These are phyloP conservation scores for Rapana venosa DNA, from an alignment of 2,888 invertebrate genomes.

Conservation along the genomic window DNA sequence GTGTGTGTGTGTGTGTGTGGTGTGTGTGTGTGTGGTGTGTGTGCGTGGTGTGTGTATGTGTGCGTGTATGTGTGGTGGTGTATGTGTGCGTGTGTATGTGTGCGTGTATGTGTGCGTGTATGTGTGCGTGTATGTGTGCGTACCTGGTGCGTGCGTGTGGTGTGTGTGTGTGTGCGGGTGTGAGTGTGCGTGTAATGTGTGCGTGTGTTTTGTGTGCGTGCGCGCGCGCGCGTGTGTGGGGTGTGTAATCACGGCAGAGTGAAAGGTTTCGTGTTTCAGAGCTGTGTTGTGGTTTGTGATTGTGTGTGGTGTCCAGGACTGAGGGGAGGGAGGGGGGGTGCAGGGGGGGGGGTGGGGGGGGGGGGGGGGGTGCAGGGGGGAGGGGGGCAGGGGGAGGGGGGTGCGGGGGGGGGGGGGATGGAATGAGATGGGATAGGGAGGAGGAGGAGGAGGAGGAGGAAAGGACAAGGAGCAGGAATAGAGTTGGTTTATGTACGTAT, in stretches of 20 bases:
- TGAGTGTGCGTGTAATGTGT: background rate
- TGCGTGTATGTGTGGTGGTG: background rate
- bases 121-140: background rate
- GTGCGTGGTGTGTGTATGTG: slow-evolving; percentile 4
- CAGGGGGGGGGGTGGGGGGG: too few species aligned
- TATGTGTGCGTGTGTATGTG: background rate
- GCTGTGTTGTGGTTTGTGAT: too few species aligned
- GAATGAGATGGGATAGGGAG: too few species aligned
- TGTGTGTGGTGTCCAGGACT: too few species aligned
- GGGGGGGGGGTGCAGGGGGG: too few species aligned
- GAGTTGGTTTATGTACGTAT: background rate
- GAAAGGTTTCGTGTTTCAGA: too few species aligned
- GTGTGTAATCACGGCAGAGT: background rate
- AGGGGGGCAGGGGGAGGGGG: too few species aligned
- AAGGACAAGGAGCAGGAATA: background rate
- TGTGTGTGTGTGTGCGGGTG: background rate
- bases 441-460: too few species aligned
- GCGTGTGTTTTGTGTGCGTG: background rate
- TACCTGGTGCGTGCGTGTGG: background rate
- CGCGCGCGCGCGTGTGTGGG: background rate
- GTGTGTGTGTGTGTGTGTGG: background rate
- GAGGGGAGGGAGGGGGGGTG: too few species aligned
- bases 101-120: background rate
- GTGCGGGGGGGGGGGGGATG: too few species aligned
- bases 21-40: slow-evolving; percentile 1